A percentile compares a stretch with the other conserved stretches of the same genome.
phyloP scores from a whole-genome alignment of 2,888 invertebrate genomes.

The Pristionchus entomophagus region DNA sequence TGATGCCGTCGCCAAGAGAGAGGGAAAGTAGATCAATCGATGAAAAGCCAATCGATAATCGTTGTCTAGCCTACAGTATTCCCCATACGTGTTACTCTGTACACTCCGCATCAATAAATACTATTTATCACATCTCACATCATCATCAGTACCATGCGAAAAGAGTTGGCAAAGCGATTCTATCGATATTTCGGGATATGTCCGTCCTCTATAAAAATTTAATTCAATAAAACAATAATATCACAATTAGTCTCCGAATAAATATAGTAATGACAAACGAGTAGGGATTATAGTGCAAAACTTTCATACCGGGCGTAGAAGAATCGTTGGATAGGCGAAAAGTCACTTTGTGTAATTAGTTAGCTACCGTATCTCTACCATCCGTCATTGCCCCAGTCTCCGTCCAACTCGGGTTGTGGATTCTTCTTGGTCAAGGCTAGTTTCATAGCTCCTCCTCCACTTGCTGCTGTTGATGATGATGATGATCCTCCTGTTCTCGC shows the following conservation, averaged over 20 bases:
- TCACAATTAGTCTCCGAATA: conserved; percentile 16
- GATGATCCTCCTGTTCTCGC: conserved; percentile 61
- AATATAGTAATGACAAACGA: conserved; percentile 18
- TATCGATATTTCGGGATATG: conserved; percentile 16
- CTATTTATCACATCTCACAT: conserved; percentile 21
- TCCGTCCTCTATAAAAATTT: background rate
- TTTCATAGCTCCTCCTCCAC: conserved; percentile 66
- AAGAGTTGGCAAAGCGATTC: conserved; percentile 2
- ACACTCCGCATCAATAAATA: background rate
- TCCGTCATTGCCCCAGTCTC: conserved; percentile 34
- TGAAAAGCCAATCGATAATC: background rate
- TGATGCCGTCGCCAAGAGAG: conserved; percentile 43
- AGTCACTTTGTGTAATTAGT: background rate
- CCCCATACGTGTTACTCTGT: background rate
- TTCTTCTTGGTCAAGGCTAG: conserved; percentile 53
- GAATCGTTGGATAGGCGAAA: background rate
- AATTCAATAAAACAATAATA: background rate
- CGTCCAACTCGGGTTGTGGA: conserved; percentile 17
- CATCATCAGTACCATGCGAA: background rate
- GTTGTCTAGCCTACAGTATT: background rate
- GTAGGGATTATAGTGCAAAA: conserved; percentile 4
- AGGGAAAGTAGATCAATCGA: conserved; percentile 8
- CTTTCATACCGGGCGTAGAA: background rate
- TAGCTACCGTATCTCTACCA: conserved; percentile 43
- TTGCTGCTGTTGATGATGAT: conserved; percentile 53